Evolutionary conservation across 2,113 vertebrate species (phyloP).

Genomic region (Vulpes ferrilata): DNA sequence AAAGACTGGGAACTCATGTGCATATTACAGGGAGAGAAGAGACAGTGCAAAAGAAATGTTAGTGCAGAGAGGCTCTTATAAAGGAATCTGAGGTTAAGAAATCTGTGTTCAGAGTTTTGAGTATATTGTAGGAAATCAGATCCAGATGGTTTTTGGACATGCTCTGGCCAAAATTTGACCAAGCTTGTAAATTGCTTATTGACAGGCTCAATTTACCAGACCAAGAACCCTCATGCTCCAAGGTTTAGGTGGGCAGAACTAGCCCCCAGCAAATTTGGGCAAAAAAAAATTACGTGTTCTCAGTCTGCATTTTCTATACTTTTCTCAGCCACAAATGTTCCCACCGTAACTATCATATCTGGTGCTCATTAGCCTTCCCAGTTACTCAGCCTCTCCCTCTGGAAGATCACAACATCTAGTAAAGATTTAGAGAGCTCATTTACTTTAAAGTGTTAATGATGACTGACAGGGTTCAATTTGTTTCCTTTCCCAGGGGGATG

Average conservation of each 20-base stretch:
- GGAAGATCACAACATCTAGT: constrained; percentile 43
- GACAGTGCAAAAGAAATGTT: neutral
- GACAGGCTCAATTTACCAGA: constrained; percentile 9
- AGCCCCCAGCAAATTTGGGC: neutral
- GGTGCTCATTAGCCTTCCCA: neutral
- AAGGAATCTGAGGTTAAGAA: neutral
- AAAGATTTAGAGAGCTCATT: neutral
- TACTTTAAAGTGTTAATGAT: constrained; percentile 40
- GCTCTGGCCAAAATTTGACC: constrained; percentile 15
- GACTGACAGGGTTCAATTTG: neutral
- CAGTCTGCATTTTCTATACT: neutral
- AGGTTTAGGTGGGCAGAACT: neutral
- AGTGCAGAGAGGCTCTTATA: neutral
- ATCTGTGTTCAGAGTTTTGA: neutral
- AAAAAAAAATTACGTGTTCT: neutral
- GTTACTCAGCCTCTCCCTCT: neutral
- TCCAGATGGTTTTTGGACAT: neutral
- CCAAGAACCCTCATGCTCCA: neutral
- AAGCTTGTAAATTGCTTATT: neutral
- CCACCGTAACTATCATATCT: neutral
- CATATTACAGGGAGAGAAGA: neutral
- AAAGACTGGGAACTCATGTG: neutral
- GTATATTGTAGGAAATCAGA: neutral
- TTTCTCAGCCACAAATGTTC: neutral
- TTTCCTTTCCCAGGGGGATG: neutral